Conservation (phyloP, 2,888 invertebrate genomes). For the Sarcophaga rosellei region DNA sequence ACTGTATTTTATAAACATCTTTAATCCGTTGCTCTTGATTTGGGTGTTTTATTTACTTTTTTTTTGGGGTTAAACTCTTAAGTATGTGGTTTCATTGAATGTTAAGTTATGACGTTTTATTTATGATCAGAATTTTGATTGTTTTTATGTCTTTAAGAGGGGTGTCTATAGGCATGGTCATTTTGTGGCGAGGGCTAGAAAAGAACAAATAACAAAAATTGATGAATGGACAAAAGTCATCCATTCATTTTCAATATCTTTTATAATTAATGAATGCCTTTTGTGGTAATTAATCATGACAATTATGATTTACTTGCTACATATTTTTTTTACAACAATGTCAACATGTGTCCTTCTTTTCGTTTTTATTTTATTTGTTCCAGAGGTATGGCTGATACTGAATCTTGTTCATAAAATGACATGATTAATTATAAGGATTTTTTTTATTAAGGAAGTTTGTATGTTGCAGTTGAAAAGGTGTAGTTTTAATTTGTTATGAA, state of each 20-base stretch:
- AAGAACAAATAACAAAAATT: conserved; percentile 7
- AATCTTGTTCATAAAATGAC: conserved; percentile 40
- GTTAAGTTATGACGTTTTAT: conserved; percentile 55
- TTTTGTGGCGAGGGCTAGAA: conserved; percentile 18
- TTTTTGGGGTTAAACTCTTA: conserved; percentile 58
- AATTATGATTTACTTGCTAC: conserved; percentile 72
- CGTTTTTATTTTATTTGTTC: conserved; percentile 19
- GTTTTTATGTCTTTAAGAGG: conserved; percentile 42
- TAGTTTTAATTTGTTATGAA: conserved; percentile 16
- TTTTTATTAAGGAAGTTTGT: background rate
- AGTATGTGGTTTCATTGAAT: conserved; percentile 41
- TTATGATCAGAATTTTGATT: conserved; percentile 62
- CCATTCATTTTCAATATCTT: conserved; percentile 70
- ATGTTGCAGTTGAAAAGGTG: background rate
- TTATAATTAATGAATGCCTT: conserved; percentile 77
- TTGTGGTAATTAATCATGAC: conserved; percentile 77
- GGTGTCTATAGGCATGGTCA: conserved; percentile 40
- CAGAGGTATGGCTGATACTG: conserved; percentile 11
- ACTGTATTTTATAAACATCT: conserved; percentile 19
- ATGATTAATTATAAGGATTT: conserved; percentile 37
- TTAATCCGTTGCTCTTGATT: conserved; percentile 21
- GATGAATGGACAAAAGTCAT: conserved; percentile 26
- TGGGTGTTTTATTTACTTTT: conserved; percentile 12
- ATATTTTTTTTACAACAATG: conserved; percentile 41
- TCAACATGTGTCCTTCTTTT: conserved; percentile 54